phyloP scores from a whole-genome alignment of 2,888 invertebrate genomes.

The Acronicta leporina region DNA sequence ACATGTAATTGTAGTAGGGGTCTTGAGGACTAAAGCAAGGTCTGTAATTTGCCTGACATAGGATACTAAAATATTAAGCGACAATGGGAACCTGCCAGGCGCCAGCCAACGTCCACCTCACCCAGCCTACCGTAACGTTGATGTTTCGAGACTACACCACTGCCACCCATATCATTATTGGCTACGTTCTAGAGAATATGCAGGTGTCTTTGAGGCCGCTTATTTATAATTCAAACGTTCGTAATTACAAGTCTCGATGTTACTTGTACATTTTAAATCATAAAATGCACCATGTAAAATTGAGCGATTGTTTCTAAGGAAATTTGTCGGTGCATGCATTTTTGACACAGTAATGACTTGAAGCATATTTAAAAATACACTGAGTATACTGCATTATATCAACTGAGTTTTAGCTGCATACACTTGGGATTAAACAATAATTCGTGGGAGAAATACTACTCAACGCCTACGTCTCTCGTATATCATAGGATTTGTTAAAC shows the following conservation, averaged over 20 bases:
- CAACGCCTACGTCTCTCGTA: slow-evolving; percentile 31
- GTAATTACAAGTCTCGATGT: slow-evolving; percentile 38
- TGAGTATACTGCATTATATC: slow-evolving; percentile 1
- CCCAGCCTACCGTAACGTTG: slow-evolving; percentile 46
- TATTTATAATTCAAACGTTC: slow-evolving; percentile 39
- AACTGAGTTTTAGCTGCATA: background rate
- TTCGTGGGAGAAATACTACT: background rate
- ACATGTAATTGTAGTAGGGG: slow-evolving; percentile 72
- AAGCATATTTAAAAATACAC: slow-evolving; percentile 6
- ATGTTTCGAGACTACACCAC: slow-evolving; percentile 49
- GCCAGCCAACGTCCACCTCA: slow-evolving; percentile 58
- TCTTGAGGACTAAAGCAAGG: slow-evolving; percentile 64
- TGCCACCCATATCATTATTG: slow-evolving; percentile 55
- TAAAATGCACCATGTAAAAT: slow-evolving; percentile 36
- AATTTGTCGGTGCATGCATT: slow-evolving; percentile 17
- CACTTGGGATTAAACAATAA: background rate
- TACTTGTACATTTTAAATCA: slow-evolving; percentile 36
- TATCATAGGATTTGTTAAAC: slow-evolving; percentile 66
- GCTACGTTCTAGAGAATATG: slow-evolving; percentile 63
- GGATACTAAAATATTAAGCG: slow-evolving; percentile 83
- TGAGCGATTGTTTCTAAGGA: slow-evolving; percentile 21
- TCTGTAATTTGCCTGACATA: slow-evolving; percentile 81
- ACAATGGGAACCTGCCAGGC: slow-evolving; percentile 73
- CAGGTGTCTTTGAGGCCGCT: slow-evolving; percentile 69
- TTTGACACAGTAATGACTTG: slow-evolving; percentile 23